These are phyloP conservation scores for Xanthorhoe spadicearia DNA, from an alignment of 2,888 invertebrate species.

Conservation along the genomic window DNA sequence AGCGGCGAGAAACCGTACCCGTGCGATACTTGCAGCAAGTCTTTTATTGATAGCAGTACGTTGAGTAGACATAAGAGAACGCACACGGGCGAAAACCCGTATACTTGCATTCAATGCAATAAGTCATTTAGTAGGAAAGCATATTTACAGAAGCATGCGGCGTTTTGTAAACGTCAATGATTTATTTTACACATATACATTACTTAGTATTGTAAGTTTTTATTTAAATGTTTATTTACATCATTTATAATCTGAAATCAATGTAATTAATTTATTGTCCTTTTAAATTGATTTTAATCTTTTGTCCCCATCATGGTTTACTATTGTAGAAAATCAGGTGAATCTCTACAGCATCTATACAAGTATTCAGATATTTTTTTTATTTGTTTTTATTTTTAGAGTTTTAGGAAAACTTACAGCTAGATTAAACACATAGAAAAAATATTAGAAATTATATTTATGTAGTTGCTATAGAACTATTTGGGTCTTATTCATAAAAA, in stretches of 20 bases:
- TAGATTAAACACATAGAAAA: too few species aligned
- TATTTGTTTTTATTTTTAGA: too few species aligned
- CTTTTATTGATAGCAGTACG: conserved; percentile 31
- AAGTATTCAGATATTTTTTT: too few species aligned
- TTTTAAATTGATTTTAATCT: background rate
- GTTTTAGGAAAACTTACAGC: too few species aligned
- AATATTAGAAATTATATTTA: too few species aligned
- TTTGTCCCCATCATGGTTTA: background rate
- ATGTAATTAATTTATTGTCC: too few species aligned
- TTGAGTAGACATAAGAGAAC: conserved; percentile 29
- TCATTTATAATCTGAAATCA: too few species aligned
- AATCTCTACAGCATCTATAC: too few species aligned
- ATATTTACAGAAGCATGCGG: conserved; percentile 31
- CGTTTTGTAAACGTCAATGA: conserved; percentile 29
- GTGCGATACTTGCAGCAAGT: conserved; percentile 30
- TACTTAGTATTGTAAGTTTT: too few species aligned
- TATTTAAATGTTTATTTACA: too few species aligned
- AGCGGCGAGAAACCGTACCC: conserved; percentile 27
- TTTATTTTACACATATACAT: background rate
- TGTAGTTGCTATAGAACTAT: too few species aligned
- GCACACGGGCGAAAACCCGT: conserved; percentile 30
- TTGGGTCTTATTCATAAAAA: too few species aligned
- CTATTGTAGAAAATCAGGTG: background rate
- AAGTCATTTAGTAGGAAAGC: conserved; percentile 33
- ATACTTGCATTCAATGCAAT: conserved; percentile 29